Evolutionary conservation across 2,888 invertebrate species (phyloP), one percentile per base, ranked within the genome.

Genomic region (Cataglyphis albicans): DNA sequence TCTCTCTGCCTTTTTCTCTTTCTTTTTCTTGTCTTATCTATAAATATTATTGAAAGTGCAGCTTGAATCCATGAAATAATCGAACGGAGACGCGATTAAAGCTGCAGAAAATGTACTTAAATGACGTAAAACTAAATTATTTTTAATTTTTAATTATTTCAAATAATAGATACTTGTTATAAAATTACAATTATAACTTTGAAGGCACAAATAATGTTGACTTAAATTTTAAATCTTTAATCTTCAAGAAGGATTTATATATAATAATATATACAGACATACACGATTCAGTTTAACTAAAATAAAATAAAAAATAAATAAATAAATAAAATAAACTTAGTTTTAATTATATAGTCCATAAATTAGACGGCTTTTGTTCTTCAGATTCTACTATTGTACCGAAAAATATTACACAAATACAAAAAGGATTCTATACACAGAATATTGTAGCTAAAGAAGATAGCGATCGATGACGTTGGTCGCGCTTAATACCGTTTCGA

Each of bases 401-500:
- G 7, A 41, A 29, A 74, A 61, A 44, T n/a, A 15, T 21, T 10
- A 4, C n/a, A 12, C n/a, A 9, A n/a, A 18, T 18, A n/a, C 52
- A 65, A 76, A n/a, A 29, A 7, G 55, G 25, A 25, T 38, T 55
- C 10, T 5, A 25, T 15, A 25, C 18, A 10, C 32, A 4, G 52
- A 64, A 29, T 32, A 55, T 65, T 65, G 4, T 18, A 21, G 3
- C 32, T 35, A 21, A 63, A 32, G 35, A 21, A 38, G 61, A 21
- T 63, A 9, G 63, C 65, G n/a, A 10, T 41, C 32, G 68, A 80
- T 67, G 35, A 72, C 29, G 35, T 44, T 21, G 41, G 55, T 67
- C 70, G 59, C 72, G 59, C 72, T 48, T 80, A 80, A 80, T 72
- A 12, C 48, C 72, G 41, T 41, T 57, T 67, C 41, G 70, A 70